These are phyloP conservation scores for Dusona sp. DNA, from an alignment of 2,888 invertebrate genomes.

Conservation along the genomic window DNA sequence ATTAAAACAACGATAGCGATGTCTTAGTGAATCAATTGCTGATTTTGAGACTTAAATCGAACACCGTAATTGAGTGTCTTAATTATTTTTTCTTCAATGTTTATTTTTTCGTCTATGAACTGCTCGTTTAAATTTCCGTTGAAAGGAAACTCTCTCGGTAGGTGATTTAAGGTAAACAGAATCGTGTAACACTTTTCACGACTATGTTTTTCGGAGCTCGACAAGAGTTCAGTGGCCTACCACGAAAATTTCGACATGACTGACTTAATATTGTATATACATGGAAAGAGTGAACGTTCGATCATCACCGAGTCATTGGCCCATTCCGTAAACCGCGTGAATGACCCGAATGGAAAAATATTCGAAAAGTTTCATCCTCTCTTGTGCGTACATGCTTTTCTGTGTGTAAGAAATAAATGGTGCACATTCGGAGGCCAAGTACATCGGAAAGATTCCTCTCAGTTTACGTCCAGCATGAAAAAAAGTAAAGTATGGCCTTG, in stretches of 20 bases:
- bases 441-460: conserved; percentile 20
- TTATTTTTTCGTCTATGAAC: background rate
- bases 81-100: no score
- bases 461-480: conserved; percentile 39
- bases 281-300: conserved; percentile 14
- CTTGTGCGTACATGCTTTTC: background rate
- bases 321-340: conserved; percentile 1
- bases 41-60: background rate
- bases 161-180: conserved; percentile 29
- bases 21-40: no score
- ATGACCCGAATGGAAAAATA: conserved; percentile 31
- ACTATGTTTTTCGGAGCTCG: background rate
- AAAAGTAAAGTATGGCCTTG: background rate
- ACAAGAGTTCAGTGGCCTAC: conserved; percentile 29
- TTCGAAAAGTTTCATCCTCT: conserved; percentile 6
- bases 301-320: conserved; percentile 39
- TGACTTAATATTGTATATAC: background rate
- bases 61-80: background rate
- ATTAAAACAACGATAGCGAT: no score
- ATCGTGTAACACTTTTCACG: conserved; percentile 56
- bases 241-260: conserved; percentile 17
- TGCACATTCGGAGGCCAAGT: conserved; percentile 27
- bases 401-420: conserved; percentile 15
- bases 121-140: no score
- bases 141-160: background rate